Evolutionary conservation across 1,140 invertebrate genomes (phyloP).

Genomic region (Tribolium castaneum): DNA sequence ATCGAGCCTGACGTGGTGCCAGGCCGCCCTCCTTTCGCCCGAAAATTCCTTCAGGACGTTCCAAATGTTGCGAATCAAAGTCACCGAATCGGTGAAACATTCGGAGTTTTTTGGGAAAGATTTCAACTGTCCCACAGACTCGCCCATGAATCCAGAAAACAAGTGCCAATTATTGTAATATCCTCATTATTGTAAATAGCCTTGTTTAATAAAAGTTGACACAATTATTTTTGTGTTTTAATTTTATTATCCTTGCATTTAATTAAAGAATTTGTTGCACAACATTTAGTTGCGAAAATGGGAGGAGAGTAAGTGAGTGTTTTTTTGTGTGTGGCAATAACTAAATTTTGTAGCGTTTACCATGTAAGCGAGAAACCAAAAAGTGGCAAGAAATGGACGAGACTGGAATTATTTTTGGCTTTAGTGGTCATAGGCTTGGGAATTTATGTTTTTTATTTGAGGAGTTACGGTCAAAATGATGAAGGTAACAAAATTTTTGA

Average conservation of each 20-base stretch:
- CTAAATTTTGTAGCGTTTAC: not conserved
- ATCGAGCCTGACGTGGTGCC: not conserved
- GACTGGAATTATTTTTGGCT: not conserved
- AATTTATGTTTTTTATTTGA: not conserved
- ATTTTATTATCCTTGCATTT: not conserved
- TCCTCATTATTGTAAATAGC: not conserved
- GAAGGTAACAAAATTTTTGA: not conserved
- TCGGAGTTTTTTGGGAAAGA: slow-evolving; percentile 72
- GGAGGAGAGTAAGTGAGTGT: not conserved
- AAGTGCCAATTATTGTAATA: slow-evolving; percentile 59
- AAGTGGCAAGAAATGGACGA: not conserved
- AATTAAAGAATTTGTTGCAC: not conserved
- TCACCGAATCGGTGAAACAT: slow-evolving; percentile 77
- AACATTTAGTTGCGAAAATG: not conserved
- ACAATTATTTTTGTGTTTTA: not conserved
- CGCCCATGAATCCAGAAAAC: slow-evolving; percentile 71
- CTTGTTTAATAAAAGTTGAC: not conserved
- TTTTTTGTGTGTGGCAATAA: not conserved
- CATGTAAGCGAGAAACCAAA: not conserved
- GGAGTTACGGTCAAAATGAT: not conserved
- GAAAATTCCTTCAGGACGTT: not conserved
- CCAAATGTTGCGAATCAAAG: not conserved
- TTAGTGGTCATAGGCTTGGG: not conserved
- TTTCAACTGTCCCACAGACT: slow-evolving; percentile 70
- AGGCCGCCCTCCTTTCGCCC: not conserved